A percentile compares a stretch with the other conserved stretches of the same genome.
These are phyloP conservation scores for Diplogasteroides magnus DNA, from an alignment of 1,140 invertebrate species.

Conservation along the genomic window DNA sequence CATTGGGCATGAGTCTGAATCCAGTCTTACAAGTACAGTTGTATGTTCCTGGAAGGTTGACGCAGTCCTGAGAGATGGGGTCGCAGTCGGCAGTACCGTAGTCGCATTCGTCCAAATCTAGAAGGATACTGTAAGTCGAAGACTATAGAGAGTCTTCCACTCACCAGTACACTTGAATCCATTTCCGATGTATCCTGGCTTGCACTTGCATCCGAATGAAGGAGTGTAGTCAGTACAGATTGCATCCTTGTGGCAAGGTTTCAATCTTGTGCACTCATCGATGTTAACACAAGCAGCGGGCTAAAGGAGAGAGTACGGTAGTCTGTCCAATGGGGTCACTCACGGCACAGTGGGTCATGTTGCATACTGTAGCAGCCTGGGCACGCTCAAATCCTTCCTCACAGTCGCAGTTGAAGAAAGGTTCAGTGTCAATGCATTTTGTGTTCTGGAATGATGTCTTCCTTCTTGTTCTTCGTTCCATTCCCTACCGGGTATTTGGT, in stretches of 20 bases:
- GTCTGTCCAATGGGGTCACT: background rate
- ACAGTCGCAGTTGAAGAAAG: constrained; percentile 36
- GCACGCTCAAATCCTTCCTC: constrained; percentile 43
- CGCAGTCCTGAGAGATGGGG: background rate
- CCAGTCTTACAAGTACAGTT: background rate
- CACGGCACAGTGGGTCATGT: background rate
- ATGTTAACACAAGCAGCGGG: constrained; percentile 18
- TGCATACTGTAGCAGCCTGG: constrained; percentile 40
- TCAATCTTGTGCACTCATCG: constrained; percentile 37
- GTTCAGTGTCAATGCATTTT: constrained; percentile 34
- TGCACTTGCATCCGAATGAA: constrained; percentile 46
- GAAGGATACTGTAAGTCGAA: background rate
- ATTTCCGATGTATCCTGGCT: constrained; percentile 5
- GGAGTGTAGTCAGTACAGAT: constrained; percentile 14
- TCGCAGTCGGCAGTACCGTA: background rate
- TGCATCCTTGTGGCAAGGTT: background rate
- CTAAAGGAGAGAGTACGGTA: background rate
- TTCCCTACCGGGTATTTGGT: constrained; percentile 1
- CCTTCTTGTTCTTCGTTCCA: background rate
- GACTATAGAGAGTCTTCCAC: background rate
- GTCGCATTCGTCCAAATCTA: background rate
- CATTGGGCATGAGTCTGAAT: background rate
- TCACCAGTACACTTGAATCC: constrained; percentile 12
- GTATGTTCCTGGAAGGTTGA: background rate
- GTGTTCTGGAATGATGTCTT: background rate